These are phyloP conservation scores for Heliconius eleuchia DNA, from an alignment of 1,140 invertebrate genomes.

Conservation along the genomic window DNA sequence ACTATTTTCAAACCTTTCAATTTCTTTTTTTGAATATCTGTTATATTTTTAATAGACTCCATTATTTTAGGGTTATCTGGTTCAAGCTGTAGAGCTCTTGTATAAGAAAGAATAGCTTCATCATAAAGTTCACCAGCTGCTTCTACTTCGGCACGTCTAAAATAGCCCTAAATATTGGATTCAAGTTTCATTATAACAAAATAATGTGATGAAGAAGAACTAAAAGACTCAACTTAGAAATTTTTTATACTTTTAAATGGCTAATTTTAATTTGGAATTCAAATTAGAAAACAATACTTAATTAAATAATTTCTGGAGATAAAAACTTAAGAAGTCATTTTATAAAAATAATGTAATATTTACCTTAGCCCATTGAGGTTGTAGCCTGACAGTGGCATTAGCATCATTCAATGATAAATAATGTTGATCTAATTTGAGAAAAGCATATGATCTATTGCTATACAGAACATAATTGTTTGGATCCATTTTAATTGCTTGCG, in stretches of 20 bases:
- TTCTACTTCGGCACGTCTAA: slow-evolving; percentile 90
- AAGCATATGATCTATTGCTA: slow-evolving; percentile 90
- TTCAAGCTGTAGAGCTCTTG: slow-evolving; percentile 85
- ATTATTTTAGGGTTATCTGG: slow-evolving; percentile 86
- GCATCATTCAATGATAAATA: slow-evolving; percentile 90
- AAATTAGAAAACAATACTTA: too few species aligned
- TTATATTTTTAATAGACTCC: slow-evolving; percentile 84
- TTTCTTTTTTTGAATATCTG: slow-evolving; percentile 83
- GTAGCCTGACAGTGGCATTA: slow-evolving; percentile 86
- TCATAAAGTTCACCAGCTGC: slow-evolving; percentile 85
- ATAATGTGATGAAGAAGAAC: not conserved
- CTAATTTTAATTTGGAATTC: too few species aligned
- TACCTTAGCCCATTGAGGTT: slow-evolving; percentile 91
- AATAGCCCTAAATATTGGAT: slow-evolving; percentile 85
- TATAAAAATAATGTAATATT: slow-evolving; percentile 7
- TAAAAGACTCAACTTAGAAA: too few species aligned
- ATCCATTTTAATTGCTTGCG: slow-evolving; percentile 89
- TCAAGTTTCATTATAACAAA: not conserved
- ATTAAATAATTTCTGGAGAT: not conserved
- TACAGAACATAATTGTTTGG: slow-evolving; percentile 87
- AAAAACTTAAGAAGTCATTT: not conserved
- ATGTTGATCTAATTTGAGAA: slow-evolving; percentile 89
- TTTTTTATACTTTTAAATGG: too few species aligned
- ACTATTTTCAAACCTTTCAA: slow-evolving; percentile 59
- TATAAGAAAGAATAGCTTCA: slow-evolving; percentile 88